These are phyloP conservation scores for Poeciliopsis turneri DNA, from an alignment of 2,797 vertebrate genomes.

Conservation along the genomic window DNA sequence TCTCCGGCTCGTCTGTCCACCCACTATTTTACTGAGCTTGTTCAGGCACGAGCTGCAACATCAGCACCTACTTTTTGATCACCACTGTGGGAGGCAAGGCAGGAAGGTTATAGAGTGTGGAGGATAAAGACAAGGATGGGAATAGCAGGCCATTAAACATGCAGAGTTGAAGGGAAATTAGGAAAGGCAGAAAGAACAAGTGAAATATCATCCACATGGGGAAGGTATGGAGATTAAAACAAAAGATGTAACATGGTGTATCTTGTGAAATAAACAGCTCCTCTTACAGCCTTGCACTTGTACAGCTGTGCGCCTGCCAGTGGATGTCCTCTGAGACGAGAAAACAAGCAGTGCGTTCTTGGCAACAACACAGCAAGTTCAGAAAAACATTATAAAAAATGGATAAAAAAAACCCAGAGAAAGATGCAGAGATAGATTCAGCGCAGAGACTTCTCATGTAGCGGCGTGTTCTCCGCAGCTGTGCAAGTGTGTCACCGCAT, in stretches of 20 bases:
- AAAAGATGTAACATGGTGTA: background rate
- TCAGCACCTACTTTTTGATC: conserved; percentile 72
- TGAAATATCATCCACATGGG: background rate
- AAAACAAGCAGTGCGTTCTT: conserved; percentile 26
- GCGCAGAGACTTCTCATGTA: conserved; percentile 20
- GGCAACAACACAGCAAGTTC: conserved; percentile 9
- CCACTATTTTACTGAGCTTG: conserved; percentile 62
- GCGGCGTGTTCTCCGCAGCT: conserved; percentile 37
- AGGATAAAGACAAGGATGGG: conserved; percentile 64
- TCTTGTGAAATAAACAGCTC: conserved; percentile 12
- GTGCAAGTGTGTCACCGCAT: conserved; percentile 47
- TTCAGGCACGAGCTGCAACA: conserved; percentile 64
- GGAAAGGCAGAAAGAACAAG: conserved; percentile 14
- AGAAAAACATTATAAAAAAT: conserved; percentile 18
- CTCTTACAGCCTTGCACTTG: conserved; percentile 4
- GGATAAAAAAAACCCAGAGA: background rate
- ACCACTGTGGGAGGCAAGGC: conserved; percentile 58
- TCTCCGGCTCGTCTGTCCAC: conserved; percentile 65
- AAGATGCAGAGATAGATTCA: conserved; percentile 12
- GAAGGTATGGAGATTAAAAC: background rate
- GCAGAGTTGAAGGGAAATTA: conserved; percentile 37
- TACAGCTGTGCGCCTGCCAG: conserved; percentile 1
- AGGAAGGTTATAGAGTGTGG: conserved; percentile 55
- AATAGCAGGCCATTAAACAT: conserved; percentile 59
- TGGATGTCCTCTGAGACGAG: conserved; percentile 21